Conservation (phyloP, 2,797 vertebrate genomes). For the Lateolabrax maculatus region DNA sequence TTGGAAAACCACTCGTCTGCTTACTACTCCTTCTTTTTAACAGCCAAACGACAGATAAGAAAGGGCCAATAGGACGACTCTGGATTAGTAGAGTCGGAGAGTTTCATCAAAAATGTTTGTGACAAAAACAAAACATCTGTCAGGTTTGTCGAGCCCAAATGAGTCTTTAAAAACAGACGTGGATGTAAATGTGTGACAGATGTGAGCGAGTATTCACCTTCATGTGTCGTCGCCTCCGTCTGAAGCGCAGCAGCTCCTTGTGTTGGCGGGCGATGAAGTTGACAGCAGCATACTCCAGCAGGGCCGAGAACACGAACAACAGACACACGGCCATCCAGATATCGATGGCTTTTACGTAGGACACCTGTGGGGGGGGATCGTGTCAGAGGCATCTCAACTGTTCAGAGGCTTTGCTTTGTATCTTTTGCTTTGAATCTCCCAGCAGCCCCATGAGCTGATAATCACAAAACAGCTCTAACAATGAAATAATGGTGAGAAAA, state of each 20-base stretch:
- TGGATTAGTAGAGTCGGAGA: neutral
- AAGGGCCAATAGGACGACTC: neutral
- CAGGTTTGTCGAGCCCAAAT: no score
- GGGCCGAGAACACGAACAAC: conserved; percentile 97
- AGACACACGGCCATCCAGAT: conserved; percentile 99
- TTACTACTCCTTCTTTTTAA: neutral
- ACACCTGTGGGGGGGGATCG: conserved; percentile 86
- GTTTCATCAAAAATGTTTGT: neutral
- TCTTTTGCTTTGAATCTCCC: neutral
- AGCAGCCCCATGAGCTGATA: no score
- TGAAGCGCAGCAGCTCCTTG: conserved; percentile 98
- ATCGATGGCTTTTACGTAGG: conserved; percentile 98
- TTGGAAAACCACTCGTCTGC: conserved; percentile 6
- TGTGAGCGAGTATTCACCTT: conserved; percentile 87
- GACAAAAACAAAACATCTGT: neutral
- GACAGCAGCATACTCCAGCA: conserved; percentile 97
- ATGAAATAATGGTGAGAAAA: no score
- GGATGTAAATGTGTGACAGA: neutral
- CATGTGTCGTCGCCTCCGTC: conserved; percentile 94
- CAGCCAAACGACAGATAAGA: neutral
- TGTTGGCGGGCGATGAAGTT: conserved; percentile 99
- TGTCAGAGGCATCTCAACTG: neutral
- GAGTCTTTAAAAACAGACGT: no score
- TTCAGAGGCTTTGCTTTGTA: neutral
- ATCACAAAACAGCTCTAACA: neutral